phyloP scores from a whole-genome alignment of 30 jellyfish, hydroid and myxozoan species.

The Turritopsis rubra region DNA sequence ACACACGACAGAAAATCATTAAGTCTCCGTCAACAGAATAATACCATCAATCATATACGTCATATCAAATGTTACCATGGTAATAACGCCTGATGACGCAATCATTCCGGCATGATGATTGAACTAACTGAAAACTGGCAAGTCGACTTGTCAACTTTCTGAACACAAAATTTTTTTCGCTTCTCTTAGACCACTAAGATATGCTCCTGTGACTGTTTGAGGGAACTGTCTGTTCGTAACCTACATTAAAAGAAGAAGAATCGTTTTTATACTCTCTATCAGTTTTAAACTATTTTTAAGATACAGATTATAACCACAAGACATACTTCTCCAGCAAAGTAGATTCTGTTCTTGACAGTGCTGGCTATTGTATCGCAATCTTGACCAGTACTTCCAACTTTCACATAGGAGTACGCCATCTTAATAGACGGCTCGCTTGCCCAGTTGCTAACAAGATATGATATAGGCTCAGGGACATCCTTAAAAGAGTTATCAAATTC shows the following conservation, averaged over 20 bases:
- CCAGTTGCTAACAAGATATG: slow-evolving; percentile 61
- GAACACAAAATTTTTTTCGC: slow-evolving; percentile 62
- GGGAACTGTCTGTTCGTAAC: slow-evolving; percentile 91
- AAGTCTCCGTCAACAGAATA: not conserved
- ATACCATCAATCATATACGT: not conserved
- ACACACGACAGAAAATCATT: not conserved
- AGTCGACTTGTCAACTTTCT: slow-evolving; percentile 17
- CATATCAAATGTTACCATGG: not conserved
- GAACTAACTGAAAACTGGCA: too few relatives aligned
- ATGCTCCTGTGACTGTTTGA: slow-evolving; percentile 96
- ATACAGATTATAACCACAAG: not conserved
- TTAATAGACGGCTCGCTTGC: slow-evolving; percentile 45
- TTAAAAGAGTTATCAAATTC: slow-evolving; percentile 8
- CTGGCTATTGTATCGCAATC: slow-evolving; percentile 62
- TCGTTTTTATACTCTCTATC: too few relatives aligned
- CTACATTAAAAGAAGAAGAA: not conserved
- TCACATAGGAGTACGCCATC: slow-evolving; percentile 87
- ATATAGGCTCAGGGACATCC: slow-evolving; percentile 49
- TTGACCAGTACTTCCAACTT: slow-evolving; percentile 60
- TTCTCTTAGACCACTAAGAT: slow-evolving; percentile 82
- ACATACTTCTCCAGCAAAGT: slow-evolving; percentile 92
- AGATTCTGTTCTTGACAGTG: slow-evolving; percentile 41
- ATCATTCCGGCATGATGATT: not conserved
- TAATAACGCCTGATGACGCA: not conserved
- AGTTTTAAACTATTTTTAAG: not conserved